These are phyloP conservation scores for Zenarchopterus dispar DNA, from an alignment of 2,797 vertebrate species.

Conservation along the genomic window DNA sequence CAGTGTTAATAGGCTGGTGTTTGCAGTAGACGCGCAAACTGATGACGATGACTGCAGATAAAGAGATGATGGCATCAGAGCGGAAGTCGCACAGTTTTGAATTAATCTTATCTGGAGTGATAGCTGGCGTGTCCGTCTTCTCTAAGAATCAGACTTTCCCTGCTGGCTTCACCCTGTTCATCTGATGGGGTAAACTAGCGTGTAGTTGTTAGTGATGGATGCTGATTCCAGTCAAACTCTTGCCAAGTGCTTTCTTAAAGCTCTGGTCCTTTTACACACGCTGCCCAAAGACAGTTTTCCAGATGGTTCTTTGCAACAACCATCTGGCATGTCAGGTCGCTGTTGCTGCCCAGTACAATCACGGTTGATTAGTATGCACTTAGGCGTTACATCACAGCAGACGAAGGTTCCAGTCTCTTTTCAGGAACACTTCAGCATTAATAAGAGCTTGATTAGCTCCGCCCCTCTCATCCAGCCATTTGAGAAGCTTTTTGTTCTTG, in stretches of 20 bases:
- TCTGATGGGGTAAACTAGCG: too few species aligned
- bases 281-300: neutral
- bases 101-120: too few species aligned
- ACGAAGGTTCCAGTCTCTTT: conserved; percentile 1
- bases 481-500: neutral
- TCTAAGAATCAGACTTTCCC: too few species aligned
- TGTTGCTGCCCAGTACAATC: neutral
- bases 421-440: conserved; percentile 9
- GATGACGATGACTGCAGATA: neutral
- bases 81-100: too few species aligned
- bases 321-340: too few species aligned
- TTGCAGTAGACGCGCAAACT: neutral
- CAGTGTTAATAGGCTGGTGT: neutral
- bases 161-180: too few species aligned
- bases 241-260: neutral
- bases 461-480: neutral
- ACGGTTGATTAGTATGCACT: conserved; percentile 16
- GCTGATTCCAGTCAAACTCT: neutral
- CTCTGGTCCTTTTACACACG: neutral
- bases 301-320: neutral
- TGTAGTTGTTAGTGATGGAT: neutral
- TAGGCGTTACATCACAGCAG: conserved; percentile 5
- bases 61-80: neutral
- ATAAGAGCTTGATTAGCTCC: neutral
- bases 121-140: too few species aligned